Evolutionary conservation across 2,797 vertebrate genomes (phyloP).

Genomic region (Coranthus polyacanthus): DNA sequence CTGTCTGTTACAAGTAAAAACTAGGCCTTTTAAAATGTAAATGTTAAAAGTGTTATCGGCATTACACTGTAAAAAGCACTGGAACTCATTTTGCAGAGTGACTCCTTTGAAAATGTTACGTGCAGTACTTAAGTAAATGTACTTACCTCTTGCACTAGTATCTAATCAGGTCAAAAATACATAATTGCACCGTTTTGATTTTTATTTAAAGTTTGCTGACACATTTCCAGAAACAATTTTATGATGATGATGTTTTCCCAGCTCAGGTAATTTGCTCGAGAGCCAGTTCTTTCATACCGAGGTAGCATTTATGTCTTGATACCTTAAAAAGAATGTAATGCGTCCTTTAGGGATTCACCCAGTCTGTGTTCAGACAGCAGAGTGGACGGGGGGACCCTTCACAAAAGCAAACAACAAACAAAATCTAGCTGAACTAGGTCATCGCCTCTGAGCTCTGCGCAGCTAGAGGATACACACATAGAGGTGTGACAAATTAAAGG

Average conservation of each 20-base stretch:
- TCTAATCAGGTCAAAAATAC: constrained; percentile 9
- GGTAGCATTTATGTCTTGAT: constrained; percentile 27
- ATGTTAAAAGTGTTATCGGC: too few relatives aligned
- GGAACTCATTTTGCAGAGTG: too few relatives aligned
- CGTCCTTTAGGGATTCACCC: constrained; percentile 61
- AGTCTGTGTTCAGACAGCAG: constrained; percentile 64
- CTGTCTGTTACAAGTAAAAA: too few relatives aligned
- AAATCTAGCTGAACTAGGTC: constrained; percentile 66
- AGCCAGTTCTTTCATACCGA: constrained; percentile 23
- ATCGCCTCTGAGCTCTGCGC: constrained; percentile 50
- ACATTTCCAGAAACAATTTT: constrained; percentile 10
- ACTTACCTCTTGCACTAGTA: too few relatives aligned
- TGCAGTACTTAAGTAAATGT: too few relatives aligned
- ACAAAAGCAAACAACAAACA: constrained; percentile 68
- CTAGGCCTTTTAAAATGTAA: too few relatives aligned
- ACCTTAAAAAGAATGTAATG: constrained; percentile 47
- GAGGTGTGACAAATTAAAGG: too few relatives aligned
- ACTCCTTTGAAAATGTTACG: too few relatives aligned
- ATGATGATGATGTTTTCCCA: background rate
- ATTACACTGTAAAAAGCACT: too few relatives aligned
- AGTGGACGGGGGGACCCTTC: constrained; percentile 50
- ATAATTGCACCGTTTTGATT: constrained; percentile 12
- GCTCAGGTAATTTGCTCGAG: constrained; percentile 2
- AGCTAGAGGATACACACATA: constrained; percentile 9
- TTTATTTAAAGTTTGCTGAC: constrained; percentile 21